Base-by-base conservation (phyloP, 1,140 invertebrate species). In the Ostrea edulis region DNA sequence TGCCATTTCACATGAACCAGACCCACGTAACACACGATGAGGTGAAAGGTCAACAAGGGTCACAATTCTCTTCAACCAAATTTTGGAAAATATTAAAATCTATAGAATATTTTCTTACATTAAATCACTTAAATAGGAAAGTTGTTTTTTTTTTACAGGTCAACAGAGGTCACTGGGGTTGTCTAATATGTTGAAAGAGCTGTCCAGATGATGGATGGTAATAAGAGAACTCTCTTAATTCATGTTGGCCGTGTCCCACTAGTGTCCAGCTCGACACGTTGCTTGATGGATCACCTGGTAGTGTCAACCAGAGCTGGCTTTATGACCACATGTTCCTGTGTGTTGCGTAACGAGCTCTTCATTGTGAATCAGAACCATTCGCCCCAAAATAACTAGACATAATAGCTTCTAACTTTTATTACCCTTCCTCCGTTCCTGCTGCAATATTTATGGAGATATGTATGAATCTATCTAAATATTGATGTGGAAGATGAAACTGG, bases 141-240 rank as follows among this genome's bases (percentile, higher is more conserved):
- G 8, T 35, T 29, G n/a, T n/a, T 77, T 77, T 25, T 77, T 77
- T 14, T 4, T 35, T 11, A 77, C 12, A 25, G 68, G 68, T 77
- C 68, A 29, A 29, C 22, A 35, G 25, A 25, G 68, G 68, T 77
- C 68, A 77, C 9, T 8, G 1, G 12, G 22, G 68, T 77, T 77
- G 68, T 35, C 14, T 77, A 77, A 77, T 29, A 25, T 35, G 68
- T 77, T 25, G 68, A 77, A 25, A 77, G 68, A 29, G 7, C 8
- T 77, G 68, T 77, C 68, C 68, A 29, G 8, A 77, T 77, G 68
- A 77, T 77, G 68, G 68, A 77, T 77, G 25, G 35, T 77, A 77
- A 77, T 77, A 77, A 77, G 68, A 9, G 25, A 25, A 77, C 25
- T 2, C 29, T 29, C 14, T 12, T 77, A 77, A 77, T 77, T 77